phyloP scores from a whole-genome alignment of 1,140 invertebrate species.

The Drepana arcuata region DNA sequence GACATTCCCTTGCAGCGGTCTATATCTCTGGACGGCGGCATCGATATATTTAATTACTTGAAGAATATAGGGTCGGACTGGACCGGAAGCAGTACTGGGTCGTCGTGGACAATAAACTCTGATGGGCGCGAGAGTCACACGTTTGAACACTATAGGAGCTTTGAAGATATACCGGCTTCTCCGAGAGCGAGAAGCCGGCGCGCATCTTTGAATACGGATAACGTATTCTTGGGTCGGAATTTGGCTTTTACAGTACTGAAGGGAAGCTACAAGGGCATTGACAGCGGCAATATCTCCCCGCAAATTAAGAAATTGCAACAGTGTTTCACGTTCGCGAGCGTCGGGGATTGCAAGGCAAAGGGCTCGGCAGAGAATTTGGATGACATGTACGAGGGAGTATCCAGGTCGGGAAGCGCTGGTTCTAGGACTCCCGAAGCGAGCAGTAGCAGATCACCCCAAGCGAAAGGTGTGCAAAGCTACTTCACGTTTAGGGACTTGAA shows the following conservation, averaged over 20 bases:
- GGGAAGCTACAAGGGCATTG: conserved; percentile 45
- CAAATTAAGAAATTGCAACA: conserved; percentile 47
- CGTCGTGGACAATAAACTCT: conserved; percentile 40
- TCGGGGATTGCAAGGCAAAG: conserved; percentile 2
- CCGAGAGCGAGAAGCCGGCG: conserved; percentile 50
- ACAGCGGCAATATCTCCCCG: conserved; percentile 31
- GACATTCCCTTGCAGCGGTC: conserved; percentile 50
- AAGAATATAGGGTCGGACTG: conserved; percentile 32
- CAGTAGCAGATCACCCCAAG: neutral
- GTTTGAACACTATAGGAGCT: conserved; percentile 44
- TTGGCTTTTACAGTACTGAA: conserved; percentile 35
- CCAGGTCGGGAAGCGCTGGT: neutral
- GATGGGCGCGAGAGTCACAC: conserved; percentile 19
- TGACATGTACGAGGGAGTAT: neutral
- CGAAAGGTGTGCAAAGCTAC: neutral
- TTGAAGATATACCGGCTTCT: conserved; percentile 59
- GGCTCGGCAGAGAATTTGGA: conserved; percentile 20
- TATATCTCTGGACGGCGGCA: conserved; percentile 51
- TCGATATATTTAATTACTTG: conserved; percentile 49
- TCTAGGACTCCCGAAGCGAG: neutral
- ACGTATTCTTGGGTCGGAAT: conserved; percentile 23
- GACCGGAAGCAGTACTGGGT: conserved; percentile 24
- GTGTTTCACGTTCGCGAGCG: conserved; percentile 34
- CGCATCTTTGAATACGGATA: conserved; percentile 39
- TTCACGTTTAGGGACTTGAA: conserved; percentile 3